Evolutionary conservation across 2,797 vertebrate genomes (phyloP).

Genomic region (Anguilla marmorata): DNA sequence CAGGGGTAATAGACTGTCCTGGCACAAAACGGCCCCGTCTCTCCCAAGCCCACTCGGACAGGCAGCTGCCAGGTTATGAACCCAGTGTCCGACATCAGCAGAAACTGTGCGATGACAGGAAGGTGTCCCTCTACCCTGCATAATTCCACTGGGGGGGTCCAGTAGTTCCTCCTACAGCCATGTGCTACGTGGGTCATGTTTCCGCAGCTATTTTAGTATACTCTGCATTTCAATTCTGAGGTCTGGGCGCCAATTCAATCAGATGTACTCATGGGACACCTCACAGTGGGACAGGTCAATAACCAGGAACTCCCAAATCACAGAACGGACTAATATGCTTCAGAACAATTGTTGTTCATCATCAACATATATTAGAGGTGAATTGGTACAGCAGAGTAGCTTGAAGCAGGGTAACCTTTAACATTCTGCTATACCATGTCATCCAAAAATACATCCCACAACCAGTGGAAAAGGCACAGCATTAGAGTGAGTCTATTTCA

Average conservation of each 20-base stretch:
- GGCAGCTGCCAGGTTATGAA: neutral
- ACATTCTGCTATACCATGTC: neutral
- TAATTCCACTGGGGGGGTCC: neutral
- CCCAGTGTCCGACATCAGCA: neutral
- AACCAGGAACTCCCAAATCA: slow-evolving; percentile 2
- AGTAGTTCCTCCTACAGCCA: neutral
- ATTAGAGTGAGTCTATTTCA: neutral
- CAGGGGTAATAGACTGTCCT: neutral
- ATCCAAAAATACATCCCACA: neutral
- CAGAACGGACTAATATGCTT: neutral
- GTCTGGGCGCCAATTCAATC: neutral
- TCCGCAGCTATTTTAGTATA: neutral
- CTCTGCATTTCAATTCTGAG: neutral
- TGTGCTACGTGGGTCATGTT: neutral
- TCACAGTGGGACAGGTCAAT: neutral
- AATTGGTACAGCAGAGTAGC: neutral
- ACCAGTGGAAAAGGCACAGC: neutral
- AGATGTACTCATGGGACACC: neutral
- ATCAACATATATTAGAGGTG: neutral
- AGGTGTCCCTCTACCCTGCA: neutral
- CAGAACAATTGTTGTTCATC: neutral
- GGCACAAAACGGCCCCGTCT: neutral
- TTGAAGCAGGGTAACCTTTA: neutral
- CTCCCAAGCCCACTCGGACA: neutral
- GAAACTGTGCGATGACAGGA: neutral